phyloP scores from a whole-genome alignment of 2,797 vertebrate species.

The Manis javanica region DNA sequence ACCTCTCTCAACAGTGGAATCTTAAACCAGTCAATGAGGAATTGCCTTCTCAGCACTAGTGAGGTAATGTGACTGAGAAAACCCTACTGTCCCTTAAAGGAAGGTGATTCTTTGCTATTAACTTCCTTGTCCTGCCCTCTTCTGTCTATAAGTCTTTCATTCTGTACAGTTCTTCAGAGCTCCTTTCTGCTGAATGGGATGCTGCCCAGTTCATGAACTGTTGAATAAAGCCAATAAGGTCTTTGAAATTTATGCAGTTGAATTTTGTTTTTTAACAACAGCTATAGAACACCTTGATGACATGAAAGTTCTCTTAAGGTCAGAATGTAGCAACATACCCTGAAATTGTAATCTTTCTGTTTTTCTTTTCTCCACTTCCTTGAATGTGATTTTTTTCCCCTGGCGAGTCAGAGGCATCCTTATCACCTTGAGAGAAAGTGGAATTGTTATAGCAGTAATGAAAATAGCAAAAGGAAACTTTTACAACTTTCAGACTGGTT shows the following conservation, averaged over 20 bases:
- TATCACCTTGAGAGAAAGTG: background rate
- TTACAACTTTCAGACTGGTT: background rate
- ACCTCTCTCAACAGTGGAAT: background rate
- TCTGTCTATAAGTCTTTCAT: background rate
- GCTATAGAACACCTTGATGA: background rate
- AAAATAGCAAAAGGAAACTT: constrained; percentile 43
- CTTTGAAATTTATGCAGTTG: background rate
- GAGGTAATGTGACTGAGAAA: background rate
- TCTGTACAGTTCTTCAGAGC: background rate
- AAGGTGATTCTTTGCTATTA: background rate
- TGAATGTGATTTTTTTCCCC: background rate
- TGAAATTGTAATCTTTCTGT: background rate
- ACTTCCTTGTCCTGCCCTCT: background rate
- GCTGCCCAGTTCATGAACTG: background rate
- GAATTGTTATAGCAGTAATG: constrained; percentile 20
- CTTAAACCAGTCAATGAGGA: background rate
- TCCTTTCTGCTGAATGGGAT: background rate
- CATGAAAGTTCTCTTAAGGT: background rate
- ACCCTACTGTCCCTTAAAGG: background rate
- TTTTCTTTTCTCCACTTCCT: constrained; percentile 1
- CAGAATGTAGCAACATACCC: background rate
- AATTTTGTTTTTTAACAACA: background rate
- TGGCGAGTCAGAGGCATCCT: constrained; percentile 26
- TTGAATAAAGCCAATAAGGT: background rate
- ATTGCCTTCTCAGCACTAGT: background rate